phyloP scores from a whole-genome alignment of 2,113 vertebrate genomes.

The Clarias gariepinus region DNA sequence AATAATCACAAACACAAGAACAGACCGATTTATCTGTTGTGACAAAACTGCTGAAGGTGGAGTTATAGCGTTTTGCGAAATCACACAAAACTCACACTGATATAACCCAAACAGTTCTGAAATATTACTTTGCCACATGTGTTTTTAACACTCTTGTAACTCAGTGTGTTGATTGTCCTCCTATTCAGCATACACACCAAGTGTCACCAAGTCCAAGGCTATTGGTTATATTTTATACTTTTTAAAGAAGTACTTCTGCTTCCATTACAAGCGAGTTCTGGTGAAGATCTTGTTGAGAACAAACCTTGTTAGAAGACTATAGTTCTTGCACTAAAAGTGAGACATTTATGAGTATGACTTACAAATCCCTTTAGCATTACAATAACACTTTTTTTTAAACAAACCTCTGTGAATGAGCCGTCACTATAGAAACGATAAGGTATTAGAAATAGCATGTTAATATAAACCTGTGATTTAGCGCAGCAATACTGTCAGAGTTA shows the following conservation, averaged over 20 bases:
- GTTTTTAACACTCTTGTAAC: too few species aligned
- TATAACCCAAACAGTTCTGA: too few species aligned
- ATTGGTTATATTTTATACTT: too few species aligned
- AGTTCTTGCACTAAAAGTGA: not conserved
- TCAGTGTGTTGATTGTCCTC: too few species aligned
- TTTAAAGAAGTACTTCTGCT: not conserved
- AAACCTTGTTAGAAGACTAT: not conserved
- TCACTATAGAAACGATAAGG: not conserved
- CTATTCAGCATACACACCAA: too few species aligned
- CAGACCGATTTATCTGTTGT: too few species aligned
- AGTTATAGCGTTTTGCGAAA: too few species aligned
- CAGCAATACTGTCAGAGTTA: not conserved
- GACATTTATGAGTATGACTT: not conserved
- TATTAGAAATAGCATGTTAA: not conserved
- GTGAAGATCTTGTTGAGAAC: not conserved
- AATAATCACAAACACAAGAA: too few species aligned
- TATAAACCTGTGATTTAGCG: not conserved
- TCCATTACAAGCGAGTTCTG: not conserved
- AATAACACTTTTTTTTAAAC: not conserved
- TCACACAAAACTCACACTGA: too few species aligned
- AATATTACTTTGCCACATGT: too few species aligned
- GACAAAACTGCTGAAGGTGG: too few species aligned
- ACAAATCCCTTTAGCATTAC: not conserved
- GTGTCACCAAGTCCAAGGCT: too few species aligned
- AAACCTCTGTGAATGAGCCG: not conserved